These are phyloP conservation scores for Pseudoips prasinana DNA, from an alignment of 2,888 invertebrate genomes.

Conservation along the genomic window DNA sequence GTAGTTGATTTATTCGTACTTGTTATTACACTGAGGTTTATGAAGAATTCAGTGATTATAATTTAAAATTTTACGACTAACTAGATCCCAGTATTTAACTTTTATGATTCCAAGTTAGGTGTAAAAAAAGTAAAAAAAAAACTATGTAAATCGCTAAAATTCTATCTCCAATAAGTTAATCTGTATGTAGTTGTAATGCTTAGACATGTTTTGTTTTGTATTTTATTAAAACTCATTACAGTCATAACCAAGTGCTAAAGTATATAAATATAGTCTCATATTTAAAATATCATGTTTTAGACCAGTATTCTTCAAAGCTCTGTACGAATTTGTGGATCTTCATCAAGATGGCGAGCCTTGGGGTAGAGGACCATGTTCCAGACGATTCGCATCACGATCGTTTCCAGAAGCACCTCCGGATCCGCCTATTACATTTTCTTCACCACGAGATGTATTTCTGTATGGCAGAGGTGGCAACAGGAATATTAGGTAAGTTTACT, in stretches of 20 bases:
- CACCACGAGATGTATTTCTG: conserved; percentile 91
- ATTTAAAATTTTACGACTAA: no score
- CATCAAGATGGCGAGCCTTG: conserved; percentile 92
- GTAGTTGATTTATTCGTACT: no score
- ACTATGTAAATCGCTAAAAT: no score
- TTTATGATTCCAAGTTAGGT: no score
- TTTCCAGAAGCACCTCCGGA: conserved; percentile 80
- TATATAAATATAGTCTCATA: no score
- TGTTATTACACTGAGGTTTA: not conserved
- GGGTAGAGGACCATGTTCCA: conserved; percentile 88
- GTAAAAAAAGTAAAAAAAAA: no score
- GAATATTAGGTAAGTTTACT: conserved; percentile 86
- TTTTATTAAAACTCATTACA: no score
- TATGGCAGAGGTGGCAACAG: conserved; percentile 92
- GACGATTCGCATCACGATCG: conserved; percentile 87
- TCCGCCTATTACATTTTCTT: conserved; percentile 88
- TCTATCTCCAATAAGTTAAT: no score
- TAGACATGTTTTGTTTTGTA: no score
- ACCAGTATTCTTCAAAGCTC: conserved; percentile 91
- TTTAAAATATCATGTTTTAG: conserved; percentile 62
- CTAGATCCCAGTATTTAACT: no score
- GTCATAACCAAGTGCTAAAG: no score
- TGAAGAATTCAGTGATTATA: conserved; percentile 1
- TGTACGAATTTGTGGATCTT: conserved; percentile 94
- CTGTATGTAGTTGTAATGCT: no score